Evolutionary conservation across 2,888 invertebrate genomes (phyloP), one percentile per base, ranked within the genome.

Genomic region (Cephus spinipes): DNA sequence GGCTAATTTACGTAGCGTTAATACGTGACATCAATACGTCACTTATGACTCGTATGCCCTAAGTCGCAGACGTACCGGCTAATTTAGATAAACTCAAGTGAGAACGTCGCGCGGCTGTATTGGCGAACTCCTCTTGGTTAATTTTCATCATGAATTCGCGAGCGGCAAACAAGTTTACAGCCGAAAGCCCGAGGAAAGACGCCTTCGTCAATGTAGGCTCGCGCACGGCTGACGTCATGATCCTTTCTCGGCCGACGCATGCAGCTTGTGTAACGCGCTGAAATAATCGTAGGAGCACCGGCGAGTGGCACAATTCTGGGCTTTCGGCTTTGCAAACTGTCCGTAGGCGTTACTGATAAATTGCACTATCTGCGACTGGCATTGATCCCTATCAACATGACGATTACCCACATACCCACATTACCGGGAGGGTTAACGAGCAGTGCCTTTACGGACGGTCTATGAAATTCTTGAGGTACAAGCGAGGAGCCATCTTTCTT

Each of bases 381-480:
- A 91, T 90, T 91, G 91, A 90, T 90, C 90, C 87, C 89, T 89
- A 89, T 89, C 87, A 88, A 84, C 86, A 88, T 87, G 87, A 88
- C 89, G 85, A 88, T 88, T 88, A 86, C 88, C 86, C 81, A 85
- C 83, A 87, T 85, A 74, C 74, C 74, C 74, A 71, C 71, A 33
- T 71, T 31, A 12, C 30, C 15, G 0, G 2, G 30, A 30, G 23
- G 30, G 33, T 55, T 55, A 55, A 55, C 9, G 1, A 55, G 55
- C 6, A 23, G 55, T 55, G 55, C 2, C 2, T 23, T 9, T 55
- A 55, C 9, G 6, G 55, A 40, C 23, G 15, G 6, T 55, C 2
- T 23, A 9, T 9, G 6, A 9, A 9, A 55, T 23, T 55, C 9
- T 2, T 9, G 55, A 55, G 4, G 55, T 55, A 23, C 2, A 12